Evolutionary conservation across 2,113 vertebrate genomes (phyloP).

Genomic region (Stegastes partitus): DNA sequence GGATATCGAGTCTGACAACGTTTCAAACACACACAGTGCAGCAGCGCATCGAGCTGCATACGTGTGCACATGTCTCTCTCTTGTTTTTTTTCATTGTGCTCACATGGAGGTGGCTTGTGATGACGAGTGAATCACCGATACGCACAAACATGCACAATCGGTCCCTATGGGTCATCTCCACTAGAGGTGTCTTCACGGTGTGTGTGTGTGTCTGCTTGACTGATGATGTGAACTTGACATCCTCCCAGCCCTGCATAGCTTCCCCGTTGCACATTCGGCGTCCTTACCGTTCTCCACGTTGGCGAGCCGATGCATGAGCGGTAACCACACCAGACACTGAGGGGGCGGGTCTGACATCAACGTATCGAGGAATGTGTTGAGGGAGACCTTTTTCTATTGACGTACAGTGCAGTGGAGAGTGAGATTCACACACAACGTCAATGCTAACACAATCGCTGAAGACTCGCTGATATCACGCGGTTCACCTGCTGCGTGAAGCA

Average conservation of each 20-base stretch:
- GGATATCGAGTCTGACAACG: neutral
- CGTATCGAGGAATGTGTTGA: constrained; percentile 97
- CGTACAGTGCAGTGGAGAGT: constrained; percentile 27
- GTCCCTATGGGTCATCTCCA: constrained; percentile 36
- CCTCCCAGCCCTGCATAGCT: neutral
- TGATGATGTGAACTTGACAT: constrained; percentile 62
- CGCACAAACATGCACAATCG: constrained; percentile 22
- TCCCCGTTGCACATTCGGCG: constrained; percentile 10
- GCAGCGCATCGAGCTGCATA: neutral
- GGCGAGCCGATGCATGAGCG: constrained; percentile 96
- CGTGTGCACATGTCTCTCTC: constrained; percentile 19
- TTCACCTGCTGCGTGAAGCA: constrained; percentile 96
- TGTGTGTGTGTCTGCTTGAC: constrained; percentile 15
- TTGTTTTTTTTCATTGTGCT: too few relatives aligned
- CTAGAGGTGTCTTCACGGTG: neutral
- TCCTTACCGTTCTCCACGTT: constrained; percentile 98
- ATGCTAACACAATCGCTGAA: constrained; percentile 20
- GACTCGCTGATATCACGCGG: neutral
- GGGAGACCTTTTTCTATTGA: constrained; percentile 95
- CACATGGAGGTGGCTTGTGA: constrained; percentile 33
- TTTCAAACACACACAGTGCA: neutral
- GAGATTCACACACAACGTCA: constrained; percentile 20
- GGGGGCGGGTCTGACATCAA: constrained; percentile 98
- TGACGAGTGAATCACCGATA: constrained; percentile 39
- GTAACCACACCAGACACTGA: constrained; percentile 98